Evolutionary conservation across 2,888 invertebrate genomes (phyloP), one percentile per base, ranked within the genome.

Genomic region (Linnaemya vulpina): DNA sequence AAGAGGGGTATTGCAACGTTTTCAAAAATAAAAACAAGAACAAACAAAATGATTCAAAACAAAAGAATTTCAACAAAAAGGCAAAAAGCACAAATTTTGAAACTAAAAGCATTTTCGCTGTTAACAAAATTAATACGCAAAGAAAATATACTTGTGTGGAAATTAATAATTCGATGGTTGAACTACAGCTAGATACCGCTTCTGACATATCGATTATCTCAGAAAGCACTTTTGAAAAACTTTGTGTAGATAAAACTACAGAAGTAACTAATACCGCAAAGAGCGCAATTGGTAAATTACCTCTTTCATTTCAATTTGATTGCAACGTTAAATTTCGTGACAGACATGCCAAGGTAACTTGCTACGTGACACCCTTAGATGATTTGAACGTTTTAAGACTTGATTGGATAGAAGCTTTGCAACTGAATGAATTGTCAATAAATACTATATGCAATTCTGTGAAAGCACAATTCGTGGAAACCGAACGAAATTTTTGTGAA

Each of bases 131-230:
- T 60, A 58, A 60, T 3, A 20, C 67, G 71, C 51, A 82, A 58
- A 67, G 82, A 43, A 87, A 87, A 71, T 87, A 84, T 49, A 58
- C 86, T 8, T 80, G 43, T 67, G 79, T 87, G n/a, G 65, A 71
- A 51, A 75, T 88, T 10, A 88, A 87, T 71, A 76, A 65, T 46
- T 13, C 25, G 30, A 30, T 53, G 62, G 10, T 65, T 1, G 3
- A 71, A 10, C 70, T 87, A 10, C 86, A 87, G 25, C 62, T 87
- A 35, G 82, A 85, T 51, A 87, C 85, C 15, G 85, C 77, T 70
- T 86, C 84, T 5, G 86, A 86, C 17, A 86, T 87, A 60, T 81
- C 84, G 1, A 84, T 87, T 4, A 84, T 87, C 20, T 85, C 87
- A 35, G 51, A 87, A 74, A 35, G 55, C 30, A 77, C 35, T 22